Base-by-base conservation (phyloP, 2,888 invertebrate species). In the Steinernema scapterisci region DNA sequence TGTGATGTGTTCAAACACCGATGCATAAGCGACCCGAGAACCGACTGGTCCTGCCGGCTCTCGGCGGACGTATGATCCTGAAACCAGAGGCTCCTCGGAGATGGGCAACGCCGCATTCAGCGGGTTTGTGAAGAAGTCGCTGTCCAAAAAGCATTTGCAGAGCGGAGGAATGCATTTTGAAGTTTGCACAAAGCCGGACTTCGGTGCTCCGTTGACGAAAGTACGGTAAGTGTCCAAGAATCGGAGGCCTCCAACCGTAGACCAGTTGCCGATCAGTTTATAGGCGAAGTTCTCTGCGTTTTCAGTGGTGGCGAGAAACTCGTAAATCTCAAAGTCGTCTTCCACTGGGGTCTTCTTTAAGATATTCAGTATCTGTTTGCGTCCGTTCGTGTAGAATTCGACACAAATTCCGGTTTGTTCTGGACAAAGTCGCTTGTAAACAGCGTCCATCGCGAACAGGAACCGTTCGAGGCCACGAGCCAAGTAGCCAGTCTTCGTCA, bases 251-350 rank as follows among this genome's bases (percentile, higher is more conserved):
- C 75, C 74, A 6, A 75, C 72, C 51, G 81, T 70, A 0, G 87
- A 86, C 88, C 88, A 89, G 74, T 86, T 87, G 23, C 88, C 88
- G 56, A 88, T 78, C 80, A 86, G 74, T 38, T 77, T 76, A 63
- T 85, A 85, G 9, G 76, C 81, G 56, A 83, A 78, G 70, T 80
- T 79, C 13, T 51, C 56, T 21, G 45, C 13, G 7, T 75, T 75
- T 51, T 78, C 80, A n/a, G 78, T 77, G 52, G 78, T 77, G 38
- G 81, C 79, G 74, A 83, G 74, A 74, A 81, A 82, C 72, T 87
- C 84, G 71, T 83, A 83, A 13, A 87, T 78, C 56, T 85, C 82
- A 54, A 87, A 83, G 74, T 83, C 82, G 73, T 83, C 82, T 72
- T 85, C 82, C 31, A 76, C 75, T 16, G 79, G 78, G 7, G 79